These are phyloP conservation scores for Micromesistius poutassou DNA, from an alignment of 2,797 vertebrate species.

Conservation along the genomic window DNA sequence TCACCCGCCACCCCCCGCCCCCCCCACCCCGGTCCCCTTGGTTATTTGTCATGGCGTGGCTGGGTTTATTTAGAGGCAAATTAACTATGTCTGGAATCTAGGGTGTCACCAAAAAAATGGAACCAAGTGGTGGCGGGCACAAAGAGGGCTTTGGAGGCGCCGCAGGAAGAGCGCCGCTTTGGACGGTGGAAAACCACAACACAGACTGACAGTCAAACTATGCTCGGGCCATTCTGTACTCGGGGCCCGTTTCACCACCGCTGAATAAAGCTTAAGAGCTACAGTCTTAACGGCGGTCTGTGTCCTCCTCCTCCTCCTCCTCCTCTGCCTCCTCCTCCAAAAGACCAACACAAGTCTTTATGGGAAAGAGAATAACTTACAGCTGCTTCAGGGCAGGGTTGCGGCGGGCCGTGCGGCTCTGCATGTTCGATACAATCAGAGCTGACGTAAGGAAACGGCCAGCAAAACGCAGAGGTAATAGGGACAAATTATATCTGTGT, in stretches of 20 bases:
- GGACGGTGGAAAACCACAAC: slow-evolving; percentile 39
- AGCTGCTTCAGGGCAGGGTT: slow-evolving; percentile 5
- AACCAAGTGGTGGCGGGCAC: slow-evolving; percentile 54
- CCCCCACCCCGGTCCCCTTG: slow-evolving; percentile 64
- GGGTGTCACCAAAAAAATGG: slow-evolving; percentile 68
- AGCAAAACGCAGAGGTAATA: too few relatives aligned
- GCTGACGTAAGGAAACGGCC: not conserved
- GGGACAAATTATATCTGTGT: too few relatives aligned
- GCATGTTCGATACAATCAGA: not conserved
- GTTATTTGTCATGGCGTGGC: slow-evolving; percentile 81
- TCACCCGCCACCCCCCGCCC: slow-evolving; percentile 57
- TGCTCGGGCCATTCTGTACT: slow-evolving; percentile 23
- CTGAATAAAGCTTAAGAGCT: slow-evolving; percentile 25
- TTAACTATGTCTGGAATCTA: slow-evolving; percentile 81
- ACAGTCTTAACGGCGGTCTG: slow-evolving; percentile 32
- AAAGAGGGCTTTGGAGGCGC: slow-evolving; percentile 50
- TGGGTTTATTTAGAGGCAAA: slow-evolving; percentile 82
- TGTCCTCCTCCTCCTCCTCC: slow-evolving; percentile 1
- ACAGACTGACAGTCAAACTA: slow-evolving; percentile 34
- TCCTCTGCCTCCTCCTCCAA: not conserved
- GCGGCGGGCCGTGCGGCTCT: slow-evolving; percentile 1
- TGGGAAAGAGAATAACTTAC: slow-evolving; percentile 22
- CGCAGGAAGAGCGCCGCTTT: slow-evolving; percentile 32
- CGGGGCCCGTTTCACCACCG: slow-evolving; percentile 32
- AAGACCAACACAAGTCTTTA: slow-evolving; percentile 14